A percentile compares a stretch with the other conserved stretches of the same genome.
phyloP scores from a whole-genome alignment of 2,888 invertebrate genomes.

The Chymomyza amoena region DNA sequence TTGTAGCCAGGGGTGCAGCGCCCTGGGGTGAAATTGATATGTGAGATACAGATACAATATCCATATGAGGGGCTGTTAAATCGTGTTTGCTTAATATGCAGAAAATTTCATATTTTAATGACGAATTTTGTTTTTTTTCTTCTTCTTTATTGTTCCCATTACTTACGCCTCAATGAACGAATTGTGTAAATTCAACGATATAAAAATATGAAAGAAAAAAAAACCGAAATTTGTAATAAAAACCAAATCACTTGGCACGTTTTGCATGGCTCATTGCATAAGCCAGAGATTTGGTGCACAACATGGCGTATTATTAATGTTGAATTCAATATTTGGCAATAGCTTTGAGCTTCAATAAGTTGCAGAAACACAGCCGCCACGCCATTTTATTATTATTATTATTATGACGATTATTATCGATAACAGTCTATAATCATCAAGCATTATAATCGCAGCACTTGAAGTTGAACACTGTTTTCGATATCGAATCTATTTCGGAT shows the following conservation, averaged over 20 bases:
- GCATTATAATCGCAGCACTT: constrained; percentile 35
- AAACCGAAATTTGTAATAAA: neutral
- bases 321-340: neutral
- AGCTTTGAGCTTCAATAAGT: constrained; percentile 18
- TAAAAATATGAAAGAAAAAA: neutral
- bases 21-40: constrained; percentile 57
- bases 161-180: constrained; percentile 15
- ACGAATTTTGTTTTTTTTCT: constrained; percentile 15
- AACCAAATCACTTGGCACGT: neutral
- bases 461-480: neutral
- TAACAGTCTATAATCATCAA: constrained; percentile 24
- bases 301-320: neutral
- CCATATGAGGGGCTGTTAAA: constrained; percentile 1
- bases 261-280: constrained; percentile 5
- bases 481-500: neutral
- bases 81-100: constrained; percentile 46
- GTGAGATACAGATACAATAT: constrained; percentile 27
- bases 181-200: neutral
- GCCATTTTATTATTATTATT: neutral
- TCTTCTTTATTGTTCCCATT: constrained; percentile 32
- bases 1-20: constrained; percentile 7
- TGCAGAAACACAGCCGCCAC: neutral
- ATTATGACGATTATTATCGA: constrained; percentile 23
- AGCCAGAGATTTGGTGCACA: neutral
- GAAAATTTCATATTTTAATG: constrained; percentile 56